Percentiles rank a stretch among this genome's conserved stretches.
Evolutionary conservation across 1,140 invertebrate genomes (phyloP).

Genomic region (Eurosta solidaginis): DNA sequence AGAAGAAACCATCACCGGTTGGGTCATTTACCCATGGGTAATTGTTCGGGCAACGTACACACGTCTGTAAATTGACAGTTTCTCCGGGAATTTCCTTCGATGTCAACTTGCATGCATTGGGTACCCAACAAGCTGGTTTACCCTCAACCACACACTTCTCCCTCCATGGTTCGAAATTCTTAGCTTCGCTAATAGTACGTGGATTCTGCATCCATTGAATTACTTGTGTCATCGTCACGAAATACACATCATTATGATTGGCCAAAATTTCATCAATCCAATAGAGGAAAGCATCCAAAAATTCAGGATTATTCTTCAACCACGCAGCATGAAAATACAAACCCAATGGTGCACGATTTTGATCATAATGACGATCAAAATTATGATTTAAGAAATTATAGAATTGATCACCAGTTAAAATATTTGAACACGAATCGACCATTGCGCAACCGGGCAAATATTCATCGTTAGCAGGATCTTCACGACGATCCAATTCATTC

Average conservation of each 20-base stretch:
- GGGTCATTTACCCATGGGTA: conserved; percentile 94
- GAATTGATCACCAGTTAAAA: conserved; percentile 90
- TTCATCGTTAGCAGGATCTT: conserved; percentile 89
- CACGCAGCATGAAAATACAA: conserved; percentile 96
- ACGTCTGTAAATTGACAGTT: conserved; percentile 91
- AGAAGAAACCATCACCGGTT: conserved; percentile 88
- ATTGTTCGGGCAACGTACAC: conserved; percentile 89
- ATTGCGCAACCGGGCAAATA: conserved; percentile 92
- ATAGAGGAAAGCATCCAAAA: conserved; percentile 88
- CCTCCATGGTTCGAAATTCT: conserved; percentile 92
- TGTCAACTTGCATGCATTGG: conserved; percentile 86
- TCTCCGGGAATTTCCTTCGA: conserved; percentile 91
- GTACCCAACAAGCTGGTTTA: conserved; percentile 80
- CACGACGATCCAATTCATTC: conserved; percentile 91
- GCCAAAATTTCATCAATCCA: conserved; percentile 92
- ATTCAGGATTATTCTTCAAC: conserved; percentile 94
- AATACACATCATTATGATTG: conserved; percentile 91
- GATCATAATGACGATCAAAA: conserved; percentile 92
- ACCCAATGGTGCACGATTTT: conserved; percentile 90
- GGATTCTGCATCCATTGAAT: conserved; percentile 97
- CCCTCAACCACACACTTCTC: conserved; percentile 88
- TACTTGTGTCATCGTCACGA: conserved; percentile 96
- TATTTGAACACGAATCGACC: conserved; percentile 96
- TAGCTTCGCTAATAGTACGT: conserved; percentile 78
- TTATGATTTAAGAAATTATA: conserved; percentile 96